Evolutionary conservation across 2,888 invertebrate species (phyloP).

Genomic region (Lissocephala sabroskyi): DNA sequence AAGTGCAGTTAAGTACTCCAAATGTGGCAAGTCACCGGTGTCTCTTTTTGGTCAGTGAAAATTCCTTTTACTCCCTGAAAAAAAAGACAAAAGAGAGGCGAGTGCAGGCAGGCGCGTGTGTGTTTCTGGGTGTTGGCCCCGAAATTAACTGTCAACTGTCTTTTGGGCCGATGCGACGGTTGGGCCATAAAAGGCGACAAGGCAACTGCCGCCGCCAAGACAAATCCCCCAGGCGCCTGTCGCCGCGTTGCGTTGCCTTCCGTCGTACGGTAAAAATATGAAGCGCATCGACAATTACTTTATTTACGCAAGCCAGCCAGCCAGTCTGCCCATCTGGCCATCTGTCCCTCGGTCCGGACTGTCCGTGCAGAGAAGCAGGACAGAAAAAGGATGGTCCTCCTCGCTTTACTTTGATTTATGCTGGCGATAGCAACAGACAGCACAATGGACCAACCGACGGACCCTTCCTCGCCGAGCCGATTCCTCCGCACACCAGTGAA

Average conservation of each 20-base stretch:
- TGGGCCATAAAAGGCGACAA: slow-evolving; percentile 17
- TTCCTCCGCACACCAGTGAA: slow-evolving; percentile 1
- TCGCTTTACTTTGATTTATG: slow-evolving; percentile 55
- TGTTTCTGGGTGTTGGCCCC: slow-evolving; percentile 48
- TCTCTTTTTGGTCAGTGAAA: background rate
- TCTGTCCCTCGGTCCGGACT: no score
- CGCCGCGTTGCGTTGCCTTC: no score
- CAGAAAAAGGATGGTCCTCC: no score
- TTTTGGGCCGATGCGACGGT: background rate
- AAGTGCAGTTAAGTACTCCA: slow-evolving; percentile 10
- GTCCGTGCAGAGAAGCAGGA: no score
- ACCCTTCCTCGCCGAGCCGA: no score
- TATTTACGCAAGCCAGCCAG: slow-evolving; percentile 61
- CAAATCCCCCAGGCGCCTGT: slow-evolving; percentile 3
- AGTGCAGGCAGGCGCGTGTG: no score
- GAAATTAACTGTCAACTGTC: slow-evolving; percentile 31
- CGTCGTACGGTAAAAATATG: slow-evolving; percentile 13
- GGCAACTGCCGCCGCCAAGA: slow-evolving; percentile 17
- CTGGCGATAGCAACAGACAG: slow-evolving; percentile 26
- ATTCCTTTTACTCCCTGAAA: no score
- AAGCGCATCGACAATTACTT: slow-evolving; percentile 54
- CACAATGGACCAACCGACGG: slow-evolving; percentile 7
- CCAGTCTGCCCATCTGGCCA: no score
- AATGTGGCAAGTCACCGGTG: slow-evolving; percentile 17
- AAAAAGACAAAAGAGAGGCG: no score